phyloP scores from a whole-genome alignment of 1,140 invertebrate species.

The Dendrolimus punctatus region DNA sequence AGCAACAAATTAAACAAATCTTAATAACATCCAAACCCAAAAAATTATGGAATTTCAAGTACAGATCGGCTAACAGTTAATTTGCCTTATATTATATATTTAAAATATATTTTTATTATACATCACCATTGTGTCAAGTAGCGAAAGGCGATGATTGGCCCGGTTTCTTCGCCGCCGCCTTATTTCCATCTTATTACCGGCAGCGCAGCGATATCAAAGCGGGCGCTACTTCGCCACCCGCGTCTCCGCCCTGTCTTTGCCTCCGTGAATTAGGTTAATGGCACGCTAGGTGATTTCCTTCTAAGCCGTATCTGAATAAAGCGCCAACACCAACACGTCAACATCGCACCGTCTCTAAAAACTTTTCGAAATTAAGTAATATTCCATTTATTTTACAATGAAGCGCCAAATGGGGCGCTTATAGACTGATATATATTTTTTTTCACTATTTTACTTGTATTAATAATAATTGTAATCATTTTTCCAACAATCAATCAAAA shows the following conservation, averaged over 20 bases:
- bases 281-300: slow-evolving; percentile 69
- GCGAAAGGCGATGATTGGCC: slow-evolving; percentile 55
- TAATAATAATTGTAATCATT: too few species aligned
- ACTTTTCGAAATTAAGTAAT: slow-evolving; percentile 20
- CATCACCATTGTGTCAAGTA: slow-evolving; percentile 25
- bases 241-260: slow-evolving; percentile 65
- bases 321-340: slow-evolving; percentile 42
- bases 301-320: slow-evolving; percentile 58
- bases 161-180: slow-evolving; percentile 56
- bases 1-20: too few species aligned
- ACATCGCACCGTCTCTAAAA: slow-evolving; percentile 55
- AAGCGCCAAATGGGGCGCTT: too few species aligned
- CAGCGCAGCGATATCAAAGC: slow-evolving; percentile 64
- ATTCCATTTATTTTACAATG: too few species aligned
- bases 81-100: slow-evolving; percentile 5
- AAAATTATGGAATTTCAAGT: too few species aligned
- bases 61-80: too few species aligned
- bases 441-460: too few species aligned
- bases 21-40: too few species aligned
- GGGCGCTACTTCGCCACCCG: slow-evolving; percentile 49
- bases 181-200: slow-evolving; percentile 70
- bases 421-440: too few species aligned
- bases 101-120: slow-evolving; percentile 5
- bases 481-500: too few species aligned
- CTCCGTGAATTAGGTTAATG: slow-evolving; percentile 70